Base-by-base conservation (phyloP, 2,113 vertebrate genomes). In the Columba livia region DNA sequence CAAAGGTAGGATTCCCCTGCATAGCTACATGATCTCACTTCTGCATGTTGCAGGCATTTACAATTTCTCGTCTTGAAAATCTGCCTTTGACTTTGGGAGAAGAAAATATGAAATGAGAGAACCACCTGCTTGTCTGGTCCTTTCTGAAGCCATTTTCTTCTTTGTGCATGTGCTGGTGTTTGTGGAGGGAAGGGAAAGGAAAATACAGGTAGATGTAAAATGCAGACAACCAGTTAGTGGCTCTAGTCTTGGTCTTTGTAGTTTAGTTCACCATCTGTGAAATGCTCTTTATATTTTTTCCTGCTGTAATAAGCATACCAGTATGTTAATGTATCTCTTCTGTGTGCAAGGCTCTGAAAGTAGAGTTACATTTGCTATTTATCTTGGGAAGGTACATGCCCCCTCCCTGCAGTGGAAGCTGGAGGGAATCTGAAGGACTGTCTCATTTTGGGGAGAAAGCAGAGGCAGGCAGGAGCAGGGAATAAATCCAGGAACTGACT, bases 401-500 rank as follows among this genome's bases (percentile, higher is more conserved):
- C 21, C 5, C 18, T 73, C 18, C 28, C 23, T 58, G 36, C 47
- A 47, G 7, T 5, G 13, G 31, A 4, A 72, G 20, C 15, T 15
- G 29, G 47, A 82, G 57, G 42, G 14, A 58, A 50, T 70, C 29
- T 80, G 32, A 50, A 60, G 67, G 64, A 70, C 24, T 32, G 54
- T 9, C 6, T 65, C 8, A 2, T 44, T 82, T 36, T 23, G 83
- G 58, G 83, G 51, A 61, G 14, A 36, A 82, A 58, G 14, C 0
- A 0, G 79, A 57, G 40, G 23, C 31, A 67, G 89, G 36, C 44
- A 54, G 58, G 24, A 26, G 15, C 2, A 9, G 58, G 40, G 65
- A 86, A 58, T 73, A 82, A 82, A 86, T 75, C 36, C 51, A 75
- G 58, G 61, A 62, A 50, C 65, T 82, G 73, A 89, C 40, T 69